Conservation (phyloP, 1,140 invertebrate species). For the Coptotermes formosanus region DNA sequence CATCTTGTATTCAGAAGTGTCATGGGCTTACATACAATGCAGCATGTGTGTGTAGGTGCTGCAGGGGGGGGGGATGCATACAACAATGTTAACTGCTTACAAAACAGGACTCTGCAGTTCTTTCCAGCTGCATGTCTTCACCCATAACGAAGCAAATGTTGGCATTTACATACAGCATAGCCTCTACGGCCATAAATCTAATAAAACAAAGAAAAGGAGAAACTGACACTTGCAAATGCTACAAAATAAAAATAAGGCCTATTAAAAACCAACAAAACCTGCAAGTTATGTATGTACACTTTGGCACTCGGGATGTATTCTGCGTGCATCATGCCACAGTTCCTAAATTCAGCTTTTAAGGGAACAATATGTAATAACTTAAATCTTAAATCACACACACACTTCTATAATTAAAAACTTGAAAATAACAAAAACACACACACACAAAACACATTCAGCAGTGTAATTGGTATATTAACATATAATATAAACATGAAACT, state of each 20-base stretch:
- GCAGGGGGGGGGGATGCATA: background rate
- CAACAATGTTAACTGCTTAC: background rate
- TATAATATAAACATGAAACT: conserved; percentile 6
- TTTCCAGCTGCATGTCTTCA: background rate
- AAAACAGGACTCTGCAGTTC: background rate
- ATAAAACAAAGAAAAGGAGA: background rate
- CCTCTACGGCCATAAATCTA: background rate
- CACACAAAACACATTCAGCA: background rate
- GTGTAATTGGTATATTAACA: background rate
- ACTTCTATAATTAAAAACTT: background rate
- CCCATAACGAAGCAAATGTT: background rate
- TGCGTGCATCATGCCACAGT: background rate
- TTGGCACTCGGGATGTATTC: conserved; percentile 6
- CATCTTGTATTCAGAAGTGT: no score
- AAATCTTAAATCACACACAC: background rate
- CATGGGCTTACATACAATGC: background rate
- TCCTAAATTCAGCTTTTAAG: background rate
- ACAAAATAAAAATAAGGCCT: background rate
- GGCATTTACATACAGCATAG: background rate
- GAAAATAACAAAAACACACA: background rate
- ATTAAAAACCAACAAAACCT: background rate
- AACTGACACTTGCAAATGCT: background rate
- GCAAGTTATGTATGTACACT: background rate
- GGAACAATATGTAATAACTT: background rate
- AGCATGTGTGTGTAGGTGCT: background rate